Evolutionary conservation across 1,140 invertebrate species (phyloP).

Genomic region (Caenorhabditis remanei): DNA sequence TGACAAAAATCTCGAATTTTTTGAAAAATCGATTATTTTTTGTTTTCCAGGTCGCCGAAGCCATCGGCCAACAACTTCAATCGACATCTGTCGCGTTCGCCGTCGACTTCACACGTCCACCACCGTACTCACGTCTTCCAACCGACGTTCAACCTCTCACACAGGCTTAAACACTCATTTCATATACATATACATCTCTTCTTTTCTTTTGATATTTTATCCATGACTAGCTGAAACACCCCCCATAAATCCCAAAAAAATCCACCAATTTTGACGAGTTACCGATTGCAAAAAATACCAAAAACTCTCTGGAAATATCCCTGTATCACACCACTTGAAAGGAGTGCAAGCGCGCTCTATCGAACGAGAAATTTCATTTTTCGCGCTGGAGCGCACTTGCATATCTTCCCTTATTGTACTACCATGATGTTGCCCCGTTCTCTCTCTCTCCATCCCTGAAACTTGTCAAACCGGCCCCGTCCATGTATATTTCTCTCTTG

Average conservation of each 20-base stretch:
- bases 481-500: not conserved
- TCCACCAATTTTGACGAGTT: conserved; percentile 37
- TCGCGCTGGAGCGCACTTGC: too few species aligned
- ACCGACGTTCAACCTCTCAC: conserved; percentile 63
- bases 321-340: too few species aligned
- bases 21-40: too few species aligned
- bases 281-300: not conserved
- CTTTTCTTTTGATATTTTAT: not conserved
- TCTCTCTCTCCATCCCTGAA: not conserved
- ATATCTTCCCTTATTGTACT: not conserved
- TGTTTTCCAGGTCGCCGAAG: conserved; percentile 68
- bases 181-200: not conserved
- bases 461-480: not conserved
- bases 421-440: conserved; percentile 47
- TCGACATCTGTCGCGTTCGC: conserved; percentile 75
- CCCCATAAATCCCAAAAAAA: not conserved
- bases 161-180: conserved; percentile 44
- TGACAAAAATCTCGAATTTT: too few species aligned
- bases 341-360: too few species aligned
- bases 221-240: conserved; percentile 8
- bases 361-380: too few species aligned
- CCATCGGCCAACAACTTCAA: conserved; percentile 75
- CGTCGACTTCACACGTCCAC: conserved; percentile 76
- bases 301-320: too few species aligned
- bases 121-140: conserved; percentile 68